Conservation (phyloP, 2,797 vertebrate genomes). For the Zalophus californianus region DNA sequence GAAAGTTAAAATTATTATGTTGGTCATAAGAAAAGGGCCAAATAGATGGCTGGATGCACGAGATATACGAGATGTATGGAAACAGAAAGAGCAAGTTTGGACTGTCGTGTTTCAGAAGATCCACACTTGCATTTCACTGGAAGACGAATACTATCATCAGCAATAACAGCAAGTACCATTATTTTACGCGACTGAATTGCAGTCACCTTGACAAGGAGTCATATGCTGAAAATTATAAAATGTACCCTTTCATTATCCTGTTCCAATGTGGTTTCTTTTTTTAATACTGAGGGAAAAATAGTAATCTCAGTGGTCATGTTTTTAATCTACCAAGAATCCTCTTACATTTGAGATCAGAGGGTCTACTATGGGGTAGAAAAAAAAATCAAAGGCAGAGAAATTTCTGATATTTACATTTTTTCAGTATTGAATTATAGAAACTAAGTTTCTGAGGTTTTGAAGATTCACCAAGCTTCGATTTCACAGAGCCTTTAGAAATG, state of each 20-base stretch:
- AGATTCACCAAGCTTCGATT: neutral
- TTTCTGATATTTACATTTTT: slow-evolving; percentile 42
- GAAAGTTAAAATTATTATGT: neutral
- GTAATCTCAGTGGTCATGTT: neutral
- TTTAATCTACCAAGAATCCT: neutral
- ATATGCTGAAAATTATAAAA: slow-evolving; percentile 21
- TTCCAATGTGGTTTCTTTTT: neutral
- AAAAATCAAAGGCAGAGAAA: neutral
- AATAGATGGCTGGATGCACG: neutral
- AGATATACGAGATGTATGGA: neutral
- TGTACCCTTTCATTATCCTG: neutral
- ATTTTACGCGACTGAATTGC: neutral
- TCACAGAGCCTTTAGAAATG: neutral
- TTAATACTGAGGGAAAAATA: slow-evolving; percentile 20
- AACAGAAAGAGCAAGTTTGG: neutral
- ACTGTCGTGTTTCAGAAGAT: neutral
- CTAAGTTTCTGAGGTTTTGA: slow-evolving; percentile 28
- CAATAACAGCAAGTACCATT: neutral
- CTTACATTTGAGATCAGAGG: neutral
- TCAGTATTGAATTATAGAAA: neutral
- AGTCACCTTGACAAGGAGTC: neutral
- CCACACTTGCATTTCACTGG: neutral
- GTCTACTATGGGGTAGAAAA: neutral
- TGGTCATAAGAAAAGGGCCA: neutral
- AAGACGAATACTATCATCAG: neutral